Evolutionary conservation across 2,888 invertebrate genomes (phyloP), one percentile per base, ranked within the genome.

Genomic region (Sericinus montela): DNA sequence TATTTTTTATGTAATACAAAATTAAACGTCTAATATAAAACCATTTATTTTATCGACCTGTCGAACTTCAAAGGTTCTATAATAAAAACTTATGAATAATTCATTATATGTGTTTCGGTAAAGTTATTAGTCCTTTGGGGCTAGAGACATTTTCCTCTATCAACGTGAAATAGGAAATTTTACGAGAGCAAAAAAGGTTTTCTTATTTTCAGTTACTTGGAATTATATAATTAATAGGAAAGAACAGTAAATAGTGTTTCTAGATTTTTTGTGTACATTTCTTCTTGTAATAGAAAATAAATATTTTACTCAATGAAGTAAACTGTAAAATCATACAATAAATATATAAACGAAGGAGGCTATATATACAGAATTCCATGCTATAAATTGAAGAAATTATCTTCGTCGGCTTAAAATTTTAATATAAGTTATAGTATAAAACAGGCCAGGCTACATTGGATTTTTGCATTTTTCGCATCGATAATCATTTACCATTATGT

Each of bases 21-120:
- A 25, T 32, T 42, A 11, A 15, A 42, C 19, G 32, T 34, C 34
- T 11, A 23, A 32, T 38, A 32, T 16, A 25, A 15, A 46, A 13
- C 11, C 6, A 11, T 40, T 34, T 29, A 38, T 37, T 42, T 42
- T 38, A 44, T 44, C 28, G 16, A 29, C 44, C n/a, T 44, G 34
- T 44, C 44, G 29, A 49, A 44, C 28, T 44, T 29, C 23, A 40
- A 44, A 13, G 8, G 14, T 19, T 25, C 14, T 49, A 34, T 44
- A 44, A 44, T 16, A 39, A 44, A 19, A 35, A 44, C 38, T 38
- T 28, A 49, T 49, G 39, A 49, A 49, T 49, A 49, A 43, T 49
- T 47, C 16, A 47, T 40, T 34, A 49, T 13, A 49, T 13, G 38
- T 34, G 34, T 39, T 39, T 19, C 39, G 39, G n/a, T 25, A 11